Evolutionary conservation across 2,797 vertebrate species (phyloP).

Genomic region (Propithecus deckenii): DNA sequence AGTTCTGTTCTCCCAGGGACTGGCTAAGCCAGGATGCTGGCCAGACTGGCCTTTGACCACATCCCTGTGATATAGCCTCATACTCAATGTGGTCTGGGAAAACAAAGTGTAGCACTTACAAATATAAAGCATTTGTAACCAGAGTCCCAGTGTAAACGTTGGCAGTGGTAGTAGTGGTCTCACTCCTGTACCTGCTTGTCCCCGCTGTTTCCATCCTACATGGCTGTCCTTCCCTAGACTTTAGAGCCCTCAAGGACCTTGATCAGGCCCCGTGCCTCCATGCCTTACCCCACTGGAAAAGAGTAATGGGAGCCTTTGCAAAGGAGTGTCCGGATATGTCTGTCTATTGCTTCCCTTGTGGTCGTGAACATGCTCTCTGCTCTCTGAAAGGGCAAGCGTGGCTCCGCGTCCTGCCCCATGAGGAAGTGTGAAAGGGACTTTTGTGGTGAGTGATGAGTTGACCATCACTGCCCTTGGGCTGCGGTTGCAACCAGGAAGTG

Average conservation of each 20-base stretch:
- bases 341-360: constrained; percentile 67
- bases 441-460: constrained; percentile 53
- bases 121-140: background rate
- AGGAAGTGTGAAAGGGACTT: constrained; percentile 58
- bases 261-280: background rate
- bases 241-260: background rate
- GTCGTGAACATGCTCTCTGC: background rate
- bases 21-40: background rate
- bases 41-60: background rate
- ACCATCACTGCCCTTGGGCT: background rate
- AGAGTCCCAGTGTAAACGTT: background rate
- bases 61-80: background rate
- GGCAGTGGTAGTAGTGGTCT: background rate
- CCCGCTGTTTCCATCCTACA: background rate
- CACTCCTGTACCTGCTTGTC: background rate
- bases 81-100: background rate
- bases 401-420: background rate
- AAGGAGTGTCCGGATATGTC: background rate
- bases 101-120: background rate
- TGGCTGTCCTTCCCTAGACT: background rate
- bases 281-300: background rate
- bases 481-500: constrained; percentile 66
- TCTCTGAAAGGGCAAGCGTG: constrained; percentile 50
- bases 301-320: background rate
- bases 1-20: background rate